These are phyloP conservation scores for Bactericera cockerelli DNA, from an alignment of 1,140 invertebrate genomes.

Conservation along the genomic window DNA sequence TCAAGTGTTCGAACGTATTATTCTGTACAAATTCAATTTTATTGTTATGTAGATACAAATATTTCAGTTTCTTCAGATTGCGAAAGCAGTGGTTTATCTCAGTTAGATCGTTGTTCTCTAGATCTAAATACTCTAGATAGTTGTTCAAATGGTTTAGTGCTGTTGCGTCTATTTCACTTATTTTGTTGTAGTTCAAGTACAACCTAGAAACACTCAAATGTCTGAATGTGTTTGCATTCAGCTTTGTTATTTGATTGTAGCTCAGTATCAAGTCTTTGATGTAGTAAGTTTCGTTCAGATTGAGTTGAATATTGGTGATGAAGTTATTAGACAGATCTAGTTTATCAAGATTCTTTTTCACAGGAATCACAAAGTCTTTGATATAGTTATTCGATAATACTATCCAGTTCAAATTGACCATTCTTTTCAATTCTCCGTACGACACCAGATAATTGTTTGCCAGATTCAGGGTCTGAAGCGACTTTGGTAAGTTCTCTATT, in stretches of 20 bases:
- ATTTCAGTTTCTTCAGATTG: constrained; percentile 45
- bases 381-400: neutral
- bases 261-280: constrained; percentile 66
- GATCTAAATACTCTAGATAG: constrained; percentile 60
- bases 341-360: constrained; percentile 45
- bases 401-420: neutral
- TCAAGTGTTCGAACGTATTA: constrained; percentile 38
- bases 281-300: constrained; percentile 49
- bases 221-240: constrained; percentile 47
- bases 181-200: constrained; percentile 59
- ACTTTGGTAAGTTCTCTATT: neutral
- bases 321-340: constrained; percentile 72
- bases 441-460: neutral
- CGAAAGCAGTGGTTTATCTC: constrained; percentile 49
- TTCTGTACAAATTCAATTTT: constrained; percentile 39
- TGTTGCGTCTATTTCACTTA: constrained; percentile 45
- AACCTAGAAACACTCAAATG: constrained; percentile 52
- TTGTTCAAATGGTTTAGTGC: constrained; percentile 54
- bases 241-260: constrained; percentile 48
- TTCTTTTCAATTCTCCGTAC: neutral
- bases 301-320: constrained; percentile 40
- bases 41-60: constrained; percentile 71
- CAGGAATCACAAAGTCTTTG: neutral
- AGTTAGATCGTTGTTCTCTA: constrained; percentile 61
- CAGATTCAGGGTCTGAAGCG: neutral